Evolutionary conservation across 1,140 invertebrate genomes (phyloP).

Genomic region (Augochlora pura): DNA sequence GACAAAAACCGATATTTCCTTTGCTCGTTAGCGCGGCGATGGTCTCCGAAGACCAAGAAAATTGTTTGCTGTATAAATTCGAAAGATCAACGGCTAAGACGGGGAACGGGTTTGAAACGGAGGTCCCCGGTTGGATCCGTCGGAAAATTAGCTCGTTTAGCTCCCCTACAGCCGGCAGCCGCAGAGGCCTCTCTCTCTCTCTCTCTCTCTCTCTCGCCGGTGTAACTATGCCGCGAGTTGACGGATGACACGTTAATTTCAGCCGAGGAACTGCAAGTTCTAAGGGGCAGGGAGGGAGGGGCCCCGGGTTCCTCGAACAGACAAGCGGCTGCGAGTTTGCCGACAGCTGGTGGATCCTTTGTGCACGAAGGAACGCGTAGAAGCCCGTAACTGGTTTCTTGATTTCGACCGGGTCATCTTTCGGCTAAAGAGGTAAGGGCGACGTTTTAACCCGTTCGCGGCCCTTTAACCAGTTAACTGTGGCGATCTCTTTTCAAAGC

Average conservation of each 20-base stretch:
- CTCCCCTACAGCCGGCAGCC: neutral
- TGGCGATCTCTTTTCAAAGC: too few species aligned
- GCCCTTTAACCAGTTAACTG: too few species aligned
- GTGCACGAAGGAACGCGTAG: neutral
- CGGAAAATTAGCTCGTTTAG: conserved; percentile 22
- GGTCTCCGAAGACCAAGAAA: neutral
- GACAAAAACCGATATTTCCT: neutral
- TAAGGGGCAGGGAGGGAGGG: neutral
- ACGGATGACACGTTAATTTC: conserved; percentile 45
- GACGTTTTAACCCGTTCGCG: too few species aligned
- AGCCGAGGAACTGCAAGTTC: conserved; percentile 1
- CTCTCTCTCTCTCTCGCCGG: too few species aligned
- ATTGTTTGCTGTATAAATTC: neutral
- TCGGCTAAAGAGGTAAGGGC: neutral
- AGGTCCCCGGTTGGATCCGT: neutral
- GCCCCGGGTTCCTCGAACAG: neutral
- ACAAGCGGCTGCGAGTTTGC: neutral
- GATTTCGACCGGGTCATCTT: neutral
- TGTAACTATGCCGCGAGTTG: conserved; percentile 20
- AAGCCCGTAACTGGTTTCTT: conserved; percentile 11
- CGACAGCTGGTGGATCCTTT: conserved; percentile 5
- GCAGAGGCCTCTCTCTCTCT: neutral
- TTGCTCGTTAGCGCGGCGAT: neutral
- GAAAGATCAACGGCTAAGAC: neutral
- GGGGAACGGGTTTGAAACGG: neutral